A percentile compares a stretch with the other conserved stretches of the same genome.
phyloP scores from a whole-genome alignment of 2,797 vertebrate genomes.

The Dermochelys coriacea region DNA sequence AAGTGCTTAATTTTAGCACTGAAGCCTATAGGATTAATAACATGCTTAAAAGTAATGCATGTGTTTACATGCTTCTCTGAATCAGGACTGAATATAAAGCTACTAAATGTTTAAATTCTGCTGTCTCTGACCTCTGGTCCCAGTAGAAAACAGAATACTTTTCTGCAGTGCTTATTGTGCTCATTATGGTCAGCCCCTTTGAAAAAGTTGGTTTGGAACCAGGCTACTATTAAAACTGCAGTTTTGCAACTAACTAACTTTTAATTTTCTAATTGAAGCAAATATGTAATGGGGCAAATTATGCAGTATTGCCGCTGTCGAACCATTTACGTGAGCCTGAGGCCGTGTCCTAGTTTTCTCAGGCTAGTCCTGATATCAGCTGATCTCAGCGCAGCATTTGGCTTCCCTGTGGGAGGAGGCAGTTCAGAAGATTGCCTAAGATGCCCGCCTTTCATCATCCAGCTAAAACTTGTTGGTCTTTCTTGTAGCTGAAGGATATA shows the following conservation, averaged over 20 bases:
- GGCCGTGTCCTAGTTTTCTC: no score
- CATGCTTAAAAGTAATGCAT: background rate
- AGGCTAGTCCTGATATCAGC: no score
- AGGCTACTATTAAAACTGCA: rapidly evolving
- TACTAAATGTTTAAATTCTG: background rate
- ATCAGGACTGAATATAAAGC: background rate
- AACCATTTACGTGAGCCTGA: background rate
- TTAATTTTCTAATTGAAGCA: rapidly evolving
- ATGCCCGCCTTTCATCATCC: background rate
- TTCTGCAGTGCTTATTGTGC: background rate
- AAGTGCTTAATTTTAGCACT: background rate
- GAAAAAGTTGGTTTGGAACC: background rate
- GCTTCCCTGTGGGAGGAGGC: background rate
- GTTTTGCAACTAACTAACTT: background rate
- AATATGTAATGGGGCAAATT: background rate
- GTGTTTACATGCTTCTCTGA: background rate
- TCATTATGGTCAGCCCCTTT: background rate
- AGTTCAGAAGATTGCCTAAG: background rate
- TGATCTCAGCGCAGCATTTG: background rate
- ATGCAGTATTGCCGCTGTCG: rapidly evolving
- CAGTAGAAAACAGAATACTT: background rate
- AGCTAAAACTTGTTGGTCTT: background rate
- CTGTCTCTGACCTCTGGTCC: background rate
- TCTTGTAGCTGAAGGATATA: background rate
- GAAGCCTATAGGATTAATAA: background rate